These are phyloP conservation scores for Xyliphius kryptos DNA, from an alignment of 2,113 vertebrate species.

Conservation along the genomic window DNA sequence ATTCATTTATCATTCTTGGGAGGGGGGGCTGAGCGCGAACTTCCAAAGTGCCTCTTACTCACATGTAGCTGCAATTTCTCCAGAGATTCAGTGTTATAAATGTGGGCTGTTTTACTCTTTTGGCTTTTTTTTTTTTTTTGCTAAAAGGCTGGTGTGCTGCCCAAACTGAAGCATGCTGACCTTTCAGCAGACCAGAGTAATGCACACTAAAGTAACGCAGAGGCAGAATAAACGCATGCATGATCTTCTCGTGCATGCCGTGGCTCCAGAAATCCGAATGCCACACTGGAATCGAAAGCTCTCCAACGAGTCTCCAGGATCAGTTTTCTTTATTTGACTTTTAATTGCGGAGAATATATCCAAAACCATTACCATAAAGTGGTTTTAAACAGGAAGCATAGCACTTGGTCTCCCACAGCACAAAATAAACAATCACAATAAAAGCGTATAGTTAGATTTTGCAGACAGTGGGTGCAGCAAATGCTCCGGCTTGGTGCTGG, in stretches of 20 bases:
- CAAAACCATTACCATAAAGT: slow-evolving; percentile 53
- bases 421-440: slow-evolving; percentile 51
- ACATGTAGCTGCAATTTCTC: slow-evolving; percentile 40
- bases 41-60: slow-evolving; percentile 33
- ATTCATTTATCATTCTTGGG: slow-evolving; percentile 17
- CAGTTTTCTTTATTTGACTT: slow-evolving; percentile 46
- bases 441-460: slow-evolving; percentile 50
- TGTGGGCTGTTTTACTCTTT: too few species aligned
- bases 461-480: slow-evolving; percentile 38
- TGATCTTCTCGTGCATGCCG: too few species aligned
- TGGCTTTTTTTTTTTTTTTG: too few species aligned
- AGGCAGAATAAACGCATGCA: too few species aligned
- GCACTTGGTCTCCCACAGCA: slow-evolving; percentile 43
- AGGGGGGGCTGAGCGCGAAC: not conserved
- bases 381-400: slow-evolving; percentile 45
- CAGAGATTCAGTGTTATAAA: slow-evolving; percentile 8
- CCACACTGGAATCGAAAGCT: slow-evolving; percentile 49
- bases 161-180: too few species aligned
- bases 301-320: slow-evolving; percentile 41
- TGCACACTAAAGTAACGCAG: too few species aligned
- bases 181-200: too few species aligned
- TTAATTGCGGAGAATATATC: slow-evolving; percentile 55
- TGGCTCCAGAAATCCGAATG: slow-evolving; percentile 30
- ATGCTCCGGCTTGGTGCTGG: slow-evolving; percentile 31
- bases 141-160: too few species aligned